These are phyloP conservation scores for Laspeyria flexula DNA, from an alignment of 2,888 invertebrate species.

Conservation along the genomic window DNA sequence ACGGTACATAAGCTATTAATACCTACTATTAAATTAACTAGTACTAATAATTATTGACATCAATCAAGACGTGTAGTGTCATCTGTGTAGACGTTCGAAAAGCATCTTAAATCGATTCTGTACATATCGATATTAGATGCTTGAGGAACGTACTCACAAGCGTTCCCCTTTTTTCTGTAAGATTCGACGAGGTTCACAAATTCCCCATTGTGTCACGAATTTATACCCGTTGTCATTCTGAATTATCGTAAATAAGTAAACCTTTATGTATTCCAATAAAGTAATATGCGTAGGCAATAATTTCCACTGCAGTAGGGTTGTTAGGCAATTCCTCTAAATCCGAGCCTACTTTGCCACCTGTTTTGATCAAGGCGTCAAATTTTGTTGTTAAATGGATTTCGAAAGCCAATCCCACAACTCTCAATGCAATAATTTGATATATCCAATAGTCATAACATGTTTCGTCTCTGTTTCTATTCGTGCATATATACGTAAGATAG, in stretches of 20 bases:
- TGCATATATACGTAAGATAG: constrained; percentile 91
- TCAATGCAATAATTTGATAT: constrained; percentile 92
- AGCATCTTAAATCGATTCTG: too few relatives aligned
- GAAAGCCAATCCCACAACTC: constrained; percentile 93
- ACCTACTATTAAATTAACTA: too few relatives aligned
- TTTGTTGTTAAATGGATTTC: constrained; percentile 85
- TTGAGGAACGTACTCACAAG: too few relatives aligned
- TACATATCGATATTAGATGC: too few relatives aligned
- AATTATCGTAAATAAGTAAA: constrained; percentile 4
- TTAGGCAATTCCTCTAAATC: constrained; percentile 34
- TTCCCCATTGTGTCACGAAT: too few relatives aligned
- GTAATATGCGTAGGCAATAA: constrained; percentile 92
- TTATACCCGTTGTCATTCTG: too few relatives aligned
- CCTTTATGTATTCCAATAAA: constrained; percentile 95
- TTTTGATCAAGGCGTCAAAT: constrained; percentile 41
- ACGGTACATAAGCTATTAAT: too few relatives aligned
- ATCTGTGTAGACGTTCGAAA: too few relatives aligned
- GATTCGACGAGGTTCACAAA: too few relatives aligned
- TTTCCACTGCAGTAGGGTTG: constrained; percentile 84
- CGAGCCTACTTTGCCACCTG: constrained; percentile 30
- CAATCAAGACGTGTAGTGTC: too few relatives aligned
- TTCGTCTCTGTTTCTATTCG: constrained; percentile 85
- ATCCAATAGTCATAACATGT: constrained; percentile 91
- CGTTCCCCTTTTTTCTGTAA: too few relatives aligned
- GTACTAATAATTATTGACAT: too few relatives aligned